phyloP scores from a whole-genome alignment of 2,113 vertebrate genomes.

The Spheniscus mendiculus region DNA sequence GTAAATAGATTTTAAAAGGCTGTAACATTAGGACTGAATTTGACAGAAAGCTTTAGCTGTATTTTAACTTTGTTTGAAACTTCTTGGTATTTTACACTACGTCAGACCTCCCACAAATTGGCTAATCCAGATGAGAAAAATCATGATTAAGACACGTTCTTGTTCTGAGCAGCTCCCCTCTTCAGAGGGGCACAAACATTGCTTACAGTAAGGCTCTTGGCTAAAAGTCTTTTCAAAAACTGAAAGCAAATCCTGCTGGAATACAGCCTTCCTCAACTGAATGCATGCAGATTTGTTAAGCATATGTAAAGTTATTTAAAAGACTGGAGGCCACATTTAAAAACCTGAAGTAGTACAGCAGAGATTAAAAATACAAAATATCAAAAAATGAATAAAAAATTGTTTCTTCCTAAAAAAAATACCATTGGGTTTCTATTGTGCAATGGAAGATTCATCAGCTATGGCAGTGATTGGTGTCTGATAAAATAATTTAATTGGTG shows the following conservation, averaged over 20 bases:
- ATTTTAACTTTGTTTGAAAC: neutral
- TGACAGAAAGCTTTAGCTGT: neutral
- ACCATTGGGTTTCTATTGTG: neutral
- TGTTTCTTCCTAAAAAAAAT: neutral
- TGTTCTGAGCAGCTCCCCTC: neutral
- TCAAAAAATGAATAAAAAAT: neutral
- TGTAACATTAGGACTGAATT: neutral
- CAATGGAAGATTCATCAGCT: neutral
- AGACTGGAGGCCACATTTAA: neutral
- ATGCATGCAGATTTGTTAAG: neutral
- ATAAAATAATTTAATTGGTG: neutral
- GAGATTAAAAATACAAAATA: neutral
- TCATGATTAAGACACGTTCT: conserved; percentile 4
- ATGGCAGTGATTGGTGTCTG: neutral
- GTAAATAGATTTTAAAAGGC: neutral
- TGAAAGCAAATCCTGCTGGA: conserved; percentile 4
- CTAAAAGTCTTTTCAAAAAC: neutral
- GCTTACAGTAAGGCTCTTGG: conserved; percentile 22
- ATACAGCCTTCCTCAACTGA: neutral
- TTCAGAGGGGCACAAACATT: neutral
- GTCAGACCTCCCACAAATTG: conserved; percentile 16
- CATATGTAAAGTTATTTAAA: neutral
- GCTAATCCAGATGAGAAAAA: conserved; percentile 20
- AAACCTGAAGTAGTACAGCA: neutral
- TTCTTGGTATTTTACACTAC: neutral